Percentiles rank a stretch among this genome's conserved stretches.
Conservation (phyloP, 1,140 invertebrate genomes). For the Bombus superbus region DNA sequence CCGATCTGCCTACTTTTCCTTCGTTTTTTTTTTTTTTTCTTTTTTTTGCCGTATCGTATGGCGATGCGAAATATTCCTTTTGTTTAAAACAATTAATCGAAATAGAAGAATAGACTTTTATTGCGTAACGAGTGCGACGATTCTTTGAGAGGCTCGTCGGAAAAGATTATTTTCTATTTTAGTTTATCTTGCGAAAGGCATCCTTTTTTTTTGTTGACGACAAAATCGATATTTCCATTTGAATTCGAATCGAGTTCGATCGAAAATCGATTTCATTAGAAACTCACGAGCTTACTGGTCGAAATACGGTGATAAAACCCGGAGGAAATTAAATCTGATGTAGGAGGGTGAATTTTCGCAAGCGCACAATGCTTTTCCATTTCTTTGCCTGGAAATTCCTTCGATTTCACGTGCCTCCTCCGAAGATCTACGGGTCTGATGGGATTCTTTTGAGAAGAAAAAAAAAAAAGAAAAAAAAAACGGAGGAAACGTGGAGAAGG, state of each 20-base stretch:
- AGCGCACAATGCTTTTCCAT: neutral
- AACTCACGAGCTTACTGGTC: neutral
- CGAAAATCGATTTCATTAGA: constrained; percentile 3
- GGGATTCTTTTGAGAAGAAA: constrained; percentile 4
- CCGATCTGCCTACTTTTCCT: too few relatives aligned
- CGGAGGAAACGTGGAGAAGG: neutral
- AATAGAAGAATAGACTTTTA: too few relatives aligned
- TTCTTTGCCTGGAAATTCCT: neutral
- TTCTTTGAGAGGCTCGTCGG: too few relatives aligned
- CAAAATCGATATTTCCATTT: too few relatives aligned
- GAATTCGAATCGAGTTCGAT: neutral
- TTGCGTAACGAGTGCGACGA: too few relatives aligned
- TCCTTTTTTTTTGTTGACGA: too few relatives aligned
- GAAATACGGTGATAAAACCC: neutral
- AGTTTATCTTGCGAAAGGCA: neutral
- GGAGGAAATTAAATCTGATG: neutral
- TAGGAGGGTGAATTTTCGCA: constrained; percentile 9
- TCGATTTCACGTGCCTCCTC: constrained; percentile 13
- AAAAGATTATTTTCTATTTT: too few relatives aligned
- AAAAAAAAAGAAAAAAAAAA: neutral
- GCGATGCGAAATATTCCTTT: too few relatives aligned
- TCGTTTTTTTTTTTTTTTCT: too few relatives aligned
- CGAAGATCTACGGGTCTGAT: constrained; percentile 15
- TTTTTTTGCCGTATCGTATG: too few relatives aligned
- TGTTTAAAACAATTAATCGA: too few relatives aligned